Evolutionary conservation across 2,797 vertebrate species (phyloP), one percentile per base, ranked within the genome.

Genomic region (Trachops cirrhosus): DNA sequence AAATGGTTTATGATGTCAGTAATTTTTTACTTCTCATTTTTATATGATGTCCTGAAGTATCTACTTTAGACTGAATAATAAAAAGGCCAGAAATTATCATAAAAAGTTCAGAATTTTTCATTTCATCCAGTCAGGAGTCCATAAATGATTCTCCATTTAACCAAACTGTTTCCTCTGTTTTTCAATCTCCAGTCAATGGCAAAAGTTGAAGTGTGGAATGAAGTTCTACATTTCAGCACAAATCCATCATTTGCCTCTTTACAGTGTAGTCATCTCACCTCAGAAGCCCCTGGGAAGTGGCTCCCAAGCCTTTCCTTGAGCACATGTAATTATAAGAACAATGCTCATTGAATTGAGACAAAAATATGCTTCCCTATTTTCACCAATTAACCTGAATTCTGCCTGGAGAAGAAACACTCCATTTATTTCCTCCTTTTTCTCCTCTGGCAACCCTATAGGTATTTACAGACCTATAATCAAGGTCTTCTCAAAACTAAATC

Each of bases 1-100:
- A 94, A 97, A 96, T 97, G 92, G 94, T 98, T 98, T 97, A 96
- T 91, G 86, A 91, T 97, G 86, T 97, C 97, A 96, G 74, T 94
- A 97, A 96, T 96, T 96, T 98, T 97, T 96, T 97, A 82, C 46
- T 96, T 97, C 83, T 93, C 29, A 82, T 94, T 97, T 98, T 97
- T 91, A 97, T 83, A 87, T 73, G 91, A 70, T 93, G 48, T 67
- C 46, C 94, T 97, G 68, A 97, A 90, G 91, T 95, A 34, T 96
- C 77, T 95, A 93, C 92, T 97, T 97, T 80, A 97, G 95, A 96
- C 52, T 75, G 34, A 95, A 34, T 97, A 9, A 0, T 97, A 96
- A 98, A 98, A 96, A 95, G 94, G 71, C 34, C 83, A 48, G 77
- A 97, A 52, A n/a, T 78, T 78, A 52, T 24, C 21, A 78, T 37